Percentiles rank a stretch among this genome's conserved stretches.
These are phyloP conservation scores for Dromaius novaehollandiae DNA, from an alignment of 2,113 vertebrate species.

Conservation along the genomic window DNA sequence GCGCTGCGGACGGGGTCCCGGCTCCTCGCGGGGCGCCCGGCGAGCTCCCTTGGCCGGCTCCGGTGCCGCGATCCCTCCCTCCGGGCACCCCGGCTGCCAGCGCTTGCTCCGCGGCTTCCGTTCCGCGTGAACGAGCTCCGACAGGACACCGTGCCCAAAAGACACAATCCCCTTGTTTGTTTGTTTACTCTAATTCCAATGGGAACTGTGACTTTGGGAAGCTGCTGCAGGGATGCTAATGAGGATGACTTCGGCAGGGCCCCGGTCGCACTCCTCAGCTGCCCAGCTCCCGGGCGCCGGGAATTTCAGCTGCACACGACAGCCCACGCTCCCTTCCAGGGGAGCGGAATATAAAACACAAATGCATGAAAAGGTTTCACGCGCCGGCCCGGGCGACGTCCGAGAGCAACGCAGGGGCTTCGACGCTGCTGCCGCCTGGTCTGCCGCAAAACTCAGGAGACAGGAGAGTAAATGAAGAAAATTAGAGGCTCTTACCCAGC, in stretches of 20 bases:
- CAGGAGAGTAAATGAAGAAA: background rate
- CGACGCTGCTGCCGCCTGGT: background rate
- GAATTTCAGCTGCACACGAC: background rate
- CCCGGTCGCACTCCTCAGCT: background rate
- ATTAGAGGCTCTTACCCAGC: background rate
- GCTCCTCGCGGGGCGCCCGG: accelerated
- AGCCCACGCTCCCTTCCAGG: background rate
- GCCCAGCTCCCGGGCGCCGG: background rate
- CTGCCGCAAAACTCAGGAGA: background rate
- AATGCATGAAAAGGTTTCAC: background rate
- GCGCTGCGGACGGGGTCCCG: accelerated
- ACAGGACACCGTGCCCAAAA: background rate
- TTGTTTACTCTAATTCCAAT: background rate
- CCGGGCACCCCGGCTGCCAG: accelerated
- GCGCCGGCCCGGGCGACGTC: background rate
- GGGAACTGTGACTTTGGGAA: background rate
- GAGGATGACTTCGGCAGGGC: background rate
- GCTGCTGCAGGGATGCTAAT: accelerated
- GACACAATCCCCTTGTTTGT: background rate
- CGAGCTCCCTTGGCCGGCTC: accelerated
- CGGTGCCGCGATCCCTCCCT: background rate
- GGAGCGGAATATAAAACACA: too few species aligned
- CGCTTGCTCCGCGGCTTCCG: background rate
- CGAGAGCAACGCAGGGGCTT: accelerated
- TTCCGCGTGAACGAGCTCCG: accelerated